Percentiles rank a stretch among this genome's conserved stretches.
Conservation (phyloP, 2,888 invertebrate genomes). For the Drosophila ochracea region DNA sequence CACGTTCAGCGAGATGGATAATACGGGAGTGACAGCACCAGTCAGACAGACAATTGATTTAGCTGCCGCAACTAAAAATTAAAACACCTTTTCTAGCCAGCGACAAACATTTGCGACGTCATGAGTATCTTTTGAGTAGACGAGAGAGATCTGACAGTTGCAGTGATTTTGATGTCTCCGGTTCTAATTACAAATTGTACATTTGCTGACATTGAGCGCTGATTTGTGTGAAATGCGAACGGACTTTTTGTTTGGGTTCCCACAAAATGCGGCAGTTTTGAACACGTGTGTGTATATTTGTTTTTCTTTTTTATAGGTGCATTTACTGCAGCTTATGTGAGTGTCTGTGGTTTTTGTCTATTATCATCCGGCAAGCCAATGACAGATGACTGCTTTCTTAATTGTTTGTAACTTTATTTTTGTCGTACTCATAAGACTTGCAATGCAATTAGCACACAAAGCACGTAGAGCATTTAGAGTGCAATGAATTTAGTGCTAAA, state of each 20-base stretch:
- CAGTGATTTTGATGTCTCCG: constrained; percentile 74
- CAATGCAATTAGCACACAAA: constrained; percentile 71
- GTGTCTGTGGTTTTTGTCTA: constrained; percentile 12
- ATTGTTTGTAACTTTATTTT: constrained; percentile 53
- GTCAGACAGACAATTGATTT: constrained; percentile 65
- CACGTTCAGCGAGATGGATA: constrained; percentile 6
- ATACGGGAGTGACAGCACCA: constrained; percentile 24
- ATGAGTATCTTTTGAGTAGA: constrained; percentile 34
- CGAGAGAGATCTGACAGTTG: constrained; percentile 34
- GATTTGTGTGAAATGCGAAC: constrained; percentile 69
- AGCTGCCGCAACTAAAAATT: constrained; percentile 49
- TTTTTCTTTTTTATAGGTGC: constrained; percentile 4
- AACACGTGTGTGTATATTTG: background rate
- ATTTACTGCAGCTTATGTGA: background rate
- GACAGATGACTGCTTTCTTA: constrained; percentile 61
- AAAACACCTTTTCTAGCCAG: constrained; percentile 34
- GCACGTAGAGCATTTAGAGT: constrained; percentile 65
- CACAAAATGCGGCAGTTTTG: constrained; percentile 40
- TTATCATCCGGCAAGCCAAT: constrained; percentile 47
- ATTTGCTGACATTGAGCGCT: constrained; percentile 71
- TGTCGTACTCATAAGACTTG: constrained; percentile 31
- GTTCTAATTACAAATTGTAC: constrained; percentile 74
- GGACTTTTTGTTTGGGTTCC: constrained; percentile 52
- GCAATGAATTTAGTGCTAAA: constrained; percentile 67
- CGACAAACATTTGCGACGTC: constrained; percentile 34